phyloP scores from a whole-genome alignment of 2,797 vertebrate genomes.

The Naso thynnoides region DNA sequence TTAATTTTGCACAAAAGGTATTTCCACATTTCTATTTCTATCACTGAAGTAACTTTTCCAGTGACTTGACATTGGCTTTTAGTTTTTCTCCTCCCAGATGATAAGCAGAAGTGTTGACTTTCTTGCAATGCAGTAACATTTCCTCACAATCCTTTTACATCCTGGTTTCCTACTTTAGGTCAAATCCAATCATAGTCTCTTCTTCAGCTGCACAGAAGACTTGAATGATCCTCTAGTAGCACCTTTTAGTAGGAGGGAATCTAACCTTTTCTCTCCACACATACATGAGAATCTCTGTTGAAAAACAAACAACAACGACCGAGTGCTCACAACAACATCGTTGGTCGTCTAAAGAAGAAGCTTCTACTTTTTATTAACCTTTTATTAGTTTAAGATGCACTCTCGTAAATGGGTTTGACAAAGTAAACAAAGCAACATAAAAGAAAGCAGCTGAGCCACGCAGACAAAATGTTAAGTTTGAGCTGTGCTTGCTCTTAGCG shows the following conservation, averaged over 20 bases:
- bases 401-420: constrained; percentile 68
- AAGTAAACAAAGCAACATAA: constrained; percentile 74
- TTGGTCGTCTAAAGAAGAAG: constrained; percentile 19
- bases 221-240: constrained; percentile 81
- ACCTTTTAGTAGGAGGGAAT: constrained; percentile 78
- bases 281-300: constrained; percentile 51
- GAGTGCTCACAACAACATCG: constrained; percentile 57
- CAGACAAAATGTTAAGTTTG: constrained; percentile 63
- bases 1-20: constrained; percentile 74
- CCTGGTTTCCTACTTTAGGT: constrained; percentile 59
- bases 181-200: constrained; percentile 64
- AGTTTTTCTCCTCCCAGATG: constrained; percentile 58
- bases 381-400: constrained; percentile 66
- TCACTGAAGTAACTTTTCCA: constrained; percentile 47
- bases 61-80: constrained; percentile 59
- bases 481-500: constrained; percentile 64
- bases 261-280: constrained; percentile 50
- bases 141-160: constrained; percentile 72
- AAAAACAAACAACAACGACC: constrained; percentile 65
- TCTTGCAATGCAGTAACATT: constrained; percentile 64
- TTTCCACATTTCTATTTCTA: constrained; percentile 70
- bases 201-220: constrained; percentile 85
- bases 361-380: constrained; percentile 43
- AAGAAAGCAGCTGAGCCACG: constrained; percentile 67
- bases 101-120: constrained; percentile 49